Conservation (phyloP, 2,888 invertebrate genomes). For the Diloba caeruleocephala region DNA sequence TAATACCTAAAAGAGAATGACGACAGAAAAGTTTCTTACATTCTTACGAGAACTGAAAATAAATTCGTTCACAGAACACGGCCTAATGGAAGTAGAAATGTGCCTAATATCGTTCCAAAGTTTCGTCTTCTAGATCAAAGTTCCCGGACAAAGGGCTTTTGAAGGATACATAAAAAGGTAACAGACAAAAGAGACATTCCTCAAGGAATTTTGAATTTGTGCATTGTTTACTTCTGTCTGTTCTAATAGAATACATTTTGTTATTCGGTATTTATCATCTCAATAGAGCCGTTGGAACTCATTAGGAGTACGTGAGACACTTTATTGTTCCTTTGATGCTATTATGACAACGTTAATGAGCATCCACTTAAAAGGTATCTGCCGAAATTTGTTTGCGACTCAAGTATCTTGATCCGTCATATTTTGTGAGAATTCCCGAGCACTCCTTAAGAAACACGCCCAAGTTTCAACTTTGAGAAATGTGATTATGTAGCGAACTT, state of each 20-base stretch:
- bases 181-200: constrained; percentile 14
- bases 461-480: constrained; percentile 75
- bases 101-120: constrained; percentile 50
- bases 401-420: constrained; percentile 66
- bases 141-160: constrained; percentile 37
- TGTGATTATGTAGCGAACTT: constrained; percentile 82
- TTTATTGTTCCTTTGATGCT: constrained; percentile 40
- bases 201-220: constrained; percentile 13
- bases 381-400: constrained; percentile 60
- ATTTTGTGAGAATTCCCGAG: constrained; percentile 60
- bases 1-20: constrained; percentile 31
- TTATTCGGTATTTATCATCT: constrained; percentile 29
- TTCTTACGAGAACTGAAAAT: constrained; percentile 52
- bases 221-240: constrained; percentile 23
- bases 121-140: constrained; percentile 51
- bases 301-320: constrained; percentile 29
- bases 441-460: constrained; percentile 59
- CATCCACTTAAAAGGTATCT: constrained; percentile 57
- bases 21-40: constrained; percentile 44
- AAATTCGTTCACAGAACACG: constrained; percentile 44
- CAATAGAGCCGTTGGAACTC: constrained; percentile 37
- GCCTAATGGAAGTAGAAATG: constrained; percentile 50
- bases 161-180: constrained; percentile 33
- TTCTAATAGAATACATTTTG: constrained; percentile 29
- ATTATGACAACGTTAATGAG: constrained; percentile 52